phyloP scores from a whole-genome alignment of 2,888 invertebrate species.

The Tenthredo notha region DNA sequence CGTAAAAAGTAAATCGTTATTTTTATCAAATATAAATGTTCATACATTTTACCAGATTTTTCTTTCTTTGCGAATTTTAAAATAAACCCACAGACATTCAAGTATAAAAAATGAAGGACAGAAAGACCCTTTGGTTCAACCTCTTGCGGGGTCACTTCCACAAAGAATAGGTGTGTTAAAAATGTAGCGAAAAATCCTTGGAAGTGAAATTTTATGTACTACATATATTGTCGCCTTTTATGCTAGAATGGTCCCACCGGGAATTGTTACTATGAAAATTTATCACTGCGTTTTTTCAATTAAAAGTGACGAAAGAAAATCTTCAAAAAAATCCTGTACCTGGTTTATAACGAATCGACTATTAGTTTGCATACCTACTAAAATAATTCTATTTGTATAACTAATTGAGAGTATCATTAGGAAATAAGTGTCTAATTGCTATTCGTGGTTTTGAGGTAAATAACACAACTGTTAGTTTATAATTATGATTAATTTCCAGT shows the following conservation, averaged over 20 bases:
- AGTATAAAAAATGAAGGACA: neutral
- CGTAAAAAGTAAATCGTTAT: neutral
- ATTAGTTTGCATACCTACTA: neutral
- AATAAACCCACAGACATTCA: too few relatives aligned
- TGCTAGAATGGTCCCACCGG: neutral
- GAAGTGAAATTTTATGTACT: neutral
- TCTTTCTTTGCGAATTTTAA: neutral
- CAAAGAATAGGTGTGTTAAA: neutral
- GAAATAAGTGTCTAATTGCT: constrained; percentile 13
- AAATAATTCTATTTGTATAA: neutral
- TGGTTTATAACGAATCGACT: neutral
- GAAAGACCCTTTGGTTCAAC: neutral
- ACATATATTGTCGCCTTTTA: neutral
- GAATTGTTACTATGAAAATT: neutral
- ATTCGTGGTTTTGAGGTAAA: neutral
- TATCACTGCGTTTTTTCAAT: neutral
- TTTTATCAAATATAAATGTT: neutral
- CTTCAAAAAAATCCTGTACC: neutral
- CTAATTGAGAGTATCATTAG: neutral
- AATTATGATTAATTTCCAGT: constrained; percentile 35
- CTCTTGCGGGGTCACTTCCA: neutral
- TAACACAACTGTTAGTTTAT: constrained; percentile 8
- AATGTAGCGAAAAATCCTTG: neutral
- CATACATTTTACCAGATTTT: neutral
- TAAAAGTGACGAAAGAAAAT: too few relatives aligned